Evolutionary conservation across 2,888 invertebrate species (phyloP), one percentile per base, ranked within the genome.

Genomic region (Anaspis maculata): DNA sequence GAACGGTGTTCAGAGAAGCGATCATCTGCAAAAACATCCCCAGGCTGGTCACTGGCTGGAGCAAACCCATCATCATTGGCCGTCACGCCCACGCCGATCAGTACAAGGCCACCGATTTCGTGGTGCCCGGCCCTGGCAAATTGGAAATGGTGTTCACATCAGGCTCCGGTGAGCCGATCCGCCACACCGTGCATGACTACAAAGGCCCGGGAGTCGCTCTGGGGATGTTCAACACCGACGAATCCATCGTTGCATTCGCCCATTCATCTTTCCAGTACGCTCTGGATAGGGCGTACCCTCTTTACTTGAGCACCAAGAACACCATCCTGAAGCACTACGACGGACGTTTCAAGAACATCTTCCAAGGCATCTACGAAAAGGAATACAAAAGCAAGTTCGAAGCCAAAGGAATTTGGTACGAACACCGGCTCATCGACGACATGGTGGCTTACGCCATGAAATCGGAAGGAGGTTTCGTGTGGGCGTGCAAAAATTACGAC

Each of bases 401-500:
- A 63, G 83, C 80, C 1, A 78, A 79, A 41, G 81, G 81, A 3
- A 83, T 97, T 52, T 96, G 95, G 94, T 98, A 98, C 61, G 97
- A 98, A 65, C 97, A 98, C 66, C 79, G 97, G 40, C 71, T 98
- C 32, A 98, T 98, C 58, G 97, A 98, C 62, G 97, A 98, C 57
- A 97, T 97, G 97, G 96, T 97, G 9, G 97, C 97, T 2, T 94
- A 95, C 58, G 83, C 85, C 16, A 89, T 97, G 88, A 97, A 97
- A 66, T 89, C 91, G 0, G 91, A 94, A 53, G 98, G 98, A 47
- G 97, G 97, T 24, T 98, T 97, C 64, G 95, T 98, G 0, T 98
- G 97, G 97, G 95, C 97, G 5, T 98, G 97, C 67, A 98, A 98
- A 66, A 98, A 98, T 67, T 98, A 98, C 62, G 97, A 98, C 59